phyloP scores from a whole-genome alignment of 2,113 vertebrate species.

The Chaenogobius annularis region DNA sequence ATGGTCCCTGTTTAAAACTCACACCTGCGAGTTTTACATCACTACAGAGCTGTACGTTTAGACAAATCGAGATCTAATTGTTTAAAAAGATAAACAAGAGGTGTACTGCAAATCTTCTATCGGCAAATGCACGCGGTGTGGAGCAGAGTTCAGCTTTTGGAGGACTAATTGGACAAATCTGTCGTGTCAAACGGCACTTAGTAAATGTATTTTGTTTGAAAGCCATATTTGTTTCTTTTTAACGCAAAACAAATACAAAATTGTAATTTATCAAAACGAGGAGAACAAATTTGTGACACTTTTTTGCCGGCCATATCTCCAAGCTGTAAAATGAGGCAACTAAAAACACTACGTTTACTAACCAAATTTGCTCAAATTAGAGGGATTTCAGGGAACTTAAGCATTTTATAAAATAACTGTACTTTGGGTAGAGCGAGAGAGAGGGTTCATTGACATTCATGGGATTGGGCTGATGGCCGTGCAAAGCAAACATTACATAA shows the following conservation, averaged over 20 bases:
- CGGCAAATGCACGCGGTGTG: background rate
- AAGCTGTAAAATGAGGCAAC: too few species aligned
- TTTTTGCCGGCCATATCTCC: too few species aligned
- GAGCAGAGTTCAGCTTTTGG: background rate
- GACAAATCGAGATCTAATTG: background rate
- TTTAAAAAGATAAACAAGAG: background rate
- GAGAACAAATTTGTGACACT: too few species aligned
- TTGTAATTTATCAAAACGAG: background rate
- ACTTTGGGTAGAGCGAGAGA: conserved; percentile 8
- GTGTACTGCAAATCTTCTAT: background rate
- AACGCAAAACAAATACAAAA: background rate
- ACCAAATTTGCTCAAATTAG: too few species aligned
- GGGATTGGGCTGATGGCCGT: conserved; percentile 34
- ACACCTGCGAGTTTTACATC: background rate
- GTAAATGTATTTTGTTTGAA: background rate
- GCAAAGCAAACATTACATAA: conserved; percentile 70
- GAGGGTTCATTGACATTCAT: conserved; percentile 48
- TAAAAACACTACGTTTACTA: too few species aligned
- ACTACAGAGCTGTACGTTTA: background rate
- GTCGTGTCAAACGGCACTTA: background rate
- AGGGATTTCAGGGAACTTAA: background rate
- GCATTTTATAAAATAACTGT: conserved; percentile 10
- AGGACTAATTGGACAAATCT: background rate
- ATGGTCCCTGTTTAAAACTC: conserved; percentile 4
- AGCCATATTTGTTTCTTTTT: background rate